Evolutionary conservation across 2,113 vertebrate genomes (phyloP), one percentile per base, ranked within the genome.

Genomic region (Podocnemis expansa): DNA sequence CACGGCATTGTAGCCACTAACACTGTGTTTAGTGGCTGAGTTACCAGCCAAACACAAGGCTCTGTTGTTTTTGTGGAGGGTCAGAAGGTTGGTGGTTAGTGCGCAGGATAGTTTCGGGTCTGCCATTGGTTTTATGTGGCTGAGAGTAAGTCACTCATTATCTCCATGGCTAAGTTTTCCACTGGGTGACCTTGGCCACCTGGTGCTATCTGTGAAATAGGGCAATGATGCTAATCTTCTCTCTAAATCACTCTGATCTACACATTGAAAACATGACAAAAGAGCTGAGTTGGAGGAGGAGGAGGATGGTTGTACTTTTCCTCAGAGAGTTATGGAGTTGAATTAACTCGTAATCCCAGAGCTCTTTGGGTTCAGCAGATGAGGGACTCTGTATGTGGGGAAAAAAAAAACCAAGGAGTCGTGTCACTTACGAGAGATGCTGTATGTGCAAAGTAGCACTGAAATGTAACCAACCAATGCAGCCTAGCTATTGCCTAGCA

Each of bases 101-200:
- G 63, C 0, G 63, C 14, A 45, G 73, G 73, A 27, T 73, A 24
- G 24, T 73, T 38, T 21, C 70, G 25, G 38, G 21, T 73, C 70
- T 25, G 5, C 38, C 38, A 12, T 38, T 76, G 73, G 13, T 24
- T 76, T 27, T 45, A 24, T 27, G 5, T 54, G 43, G 76, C 76
- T 63, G 31, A 0, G 21, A 75, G 24, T 63, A 47, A 0, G 24
- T 58, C 54, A 0, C 88, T 93, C 43, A 13, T 8, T 34, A 85
- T 0, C 5, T 6, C 31, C 0, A 0, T 0, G 4, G 22, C 24
- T 25, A 25, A 43, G 70, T 43, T 43, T 43, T 41, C 41, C 24
- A 6, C 38, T 45, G 25, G 11, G 11, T 45, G 25, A 76, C 41
- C 70, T 75, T 24, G 41, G 70, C 11, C 22, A 75, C 4, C 41